A percentile compares a stretch with the other conserved stretches of the same genome.
phyloP scores from a whole-genome alignment of 1,140 invertebrate species.

The Drosophila tristis region DNA sequence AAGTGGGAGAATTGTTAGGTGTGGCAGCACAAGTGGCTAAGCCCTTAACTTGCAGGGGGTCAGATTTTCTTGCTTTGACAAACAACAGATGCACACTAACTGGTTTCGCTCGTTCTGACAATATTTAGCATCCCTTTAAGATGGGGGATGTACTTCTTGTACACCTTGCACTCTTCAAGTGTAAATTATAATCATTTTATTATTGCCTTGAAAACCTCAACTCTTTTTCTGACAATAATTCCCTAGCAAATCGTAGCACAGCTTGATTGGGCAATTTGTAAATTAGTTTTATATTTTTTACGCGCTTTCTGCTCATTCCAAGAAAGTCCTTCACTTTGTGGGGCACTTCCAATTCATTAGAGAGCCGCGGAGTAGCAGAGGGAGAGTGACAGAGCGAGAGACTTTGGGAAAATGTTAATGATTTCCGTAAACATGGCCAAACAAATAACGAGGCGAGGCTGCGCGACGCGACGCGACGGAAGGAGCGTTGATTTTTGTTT shows the following conservation, averaged over 20 bases:
- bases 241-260: no score
- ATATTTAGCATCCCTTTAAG: no score
- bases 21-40: no score
- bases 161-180: no score
- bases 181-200: no score
- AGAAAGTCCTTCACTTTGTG: constrained; percentile 3
- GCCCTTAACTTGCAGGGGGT: no score
- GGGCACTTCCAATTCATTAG: constrained; percentile 58
- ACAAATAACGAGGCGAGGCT: constrained; percentile 50
- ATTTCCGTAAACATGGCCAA: constrained; percentile 64
- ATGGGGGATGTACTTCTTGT: no score
- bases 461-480: constrained; percentile 29
- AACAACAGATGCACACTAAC: no score
- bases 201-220: no score
- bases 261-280: constrained; percentile 22
- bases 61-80: no score
- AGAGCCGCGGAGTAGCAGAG: constrained; percentile 1
- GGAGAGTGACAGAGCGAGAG: background rate
- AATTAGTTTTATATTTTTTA: constrained; percentile 9
- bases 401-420: constrained; percentile 50
- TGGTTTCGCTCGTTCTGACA: no score
- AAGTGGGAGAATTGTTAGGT: no score
- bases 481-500: constrained; percentile 58
- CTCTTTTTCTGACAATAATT: background rate
- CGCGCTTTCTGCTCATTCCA: background rate